phyloP scores from a whole-genome alignment of 2,113 vertebrate genomes.

The Otolemur garnettii region DNA sequence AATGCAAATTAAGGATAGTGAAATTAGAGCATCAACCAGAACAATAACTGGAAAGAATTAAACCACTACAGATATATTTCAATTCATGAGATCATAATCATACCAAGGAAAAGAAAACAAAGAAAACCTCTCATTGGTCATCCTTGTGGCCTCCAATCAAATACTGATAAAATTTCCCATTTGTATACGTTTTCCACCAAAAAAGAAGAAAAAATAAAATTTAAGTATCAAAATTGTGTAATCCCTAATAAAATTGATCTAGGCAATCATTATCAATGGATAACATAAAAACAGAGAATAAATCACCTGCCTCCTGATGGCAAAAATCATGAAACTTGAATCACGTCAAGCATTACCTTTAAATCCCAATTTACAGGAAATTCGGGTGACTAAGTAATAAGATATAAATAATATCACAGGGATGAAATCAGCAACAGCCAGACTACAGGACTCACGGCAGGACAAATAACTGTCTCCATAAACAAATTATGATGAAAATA shows the following conservation, averaged over 20 bases:
- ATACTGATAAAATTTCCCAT: neutral
- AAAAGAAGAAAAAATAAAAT: constrained; percentile 6
- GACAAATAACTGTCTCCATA: neutral
- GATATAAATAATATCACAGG: neutral
- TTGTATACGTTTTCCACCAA: neutral
- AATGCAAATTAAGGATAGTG: constrained; percentile 17
- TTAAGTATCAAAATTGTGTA: neutral
- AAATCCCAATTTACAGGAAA: neutral
- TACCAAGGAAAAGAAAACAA: neutral
- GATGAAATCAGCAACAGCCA: neutral
- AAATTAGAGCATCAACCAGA: constrained; percentile 38
- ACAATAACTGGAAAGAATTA: constrained; percentile 1
- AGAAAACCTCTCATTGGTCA: neutral
- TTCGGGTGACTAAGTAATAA: neutral
- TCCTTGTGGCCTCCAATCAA: neutral
- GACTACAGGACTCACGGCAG: neutral
- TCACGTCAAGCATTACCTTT: neutral
- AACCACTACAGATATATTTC: constrained; percentile 26
- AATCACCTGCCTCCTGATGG: neutral
- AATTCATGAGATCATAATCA: neutral
- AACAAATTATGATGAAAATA: neutral
- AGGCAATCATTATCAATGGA: neutral
- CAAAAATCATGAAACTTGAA: neutral
- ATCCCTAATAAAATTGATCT: neutral
- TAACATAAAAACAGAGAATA: neutral